A percentile compares a stretch with the other conserved stretches of the same genome.
Evolutionary conservation across 1,140 invertebrate species (phyloP).

Genomic region (Frieseomelitta varia): DNA sequence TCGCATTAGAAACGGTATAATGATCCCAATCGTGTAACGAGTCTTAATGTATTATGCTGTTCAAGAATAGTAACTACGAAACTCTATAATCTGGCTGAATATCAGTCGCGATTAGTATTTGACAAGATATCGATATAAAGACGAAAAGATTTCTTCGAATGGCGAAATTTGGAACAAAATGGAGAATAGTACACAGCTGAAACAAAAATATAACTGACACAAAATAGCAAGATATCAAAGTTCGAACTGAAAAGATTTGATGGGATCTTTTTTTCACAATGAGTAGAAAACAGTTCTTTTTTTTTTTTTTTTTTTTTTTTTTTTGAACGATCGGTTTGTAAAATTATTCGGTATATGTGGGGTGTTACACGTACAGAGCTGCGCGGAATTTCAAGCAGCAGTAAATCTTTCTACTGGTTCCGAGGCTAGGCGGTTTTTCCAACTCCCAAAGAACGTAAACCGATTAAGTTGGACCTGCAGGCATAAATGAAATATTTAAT

Average conservation of each 20-base stretch:
- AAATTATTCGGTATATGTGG: conserved; percentile 11
- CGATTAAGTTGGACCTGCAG: conserved; percentile 51
- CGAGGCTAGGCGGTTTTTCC: conserved; percentile 42
- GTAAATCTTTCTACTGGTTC: conserved; percentile 45
- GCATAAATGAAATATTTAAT: conserved; percentile 54
- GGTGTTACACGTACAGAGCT: conserved; percentile 11
- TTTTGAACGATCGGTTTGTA: conserved; percentile 1
- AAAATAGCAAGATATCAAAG: neutral
- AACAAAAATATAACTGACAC: neutral
- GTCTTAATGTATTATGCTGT: conserved; percentile 28
- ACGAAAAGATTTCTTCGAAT: neutral
- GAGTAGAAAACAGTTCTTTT: neutral
- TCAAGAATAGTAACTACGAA: conserved; percentile 50
- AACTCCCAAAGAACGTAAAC: conserved; percentile 50
- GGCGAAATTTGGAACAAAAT: neutral
- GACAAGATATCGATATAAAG: neutral
- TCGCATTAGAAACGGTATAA: conserved; percentile 27
- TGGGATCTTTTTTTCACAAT: neutral
- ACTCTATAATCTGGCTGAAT: conserved; percentile 66
- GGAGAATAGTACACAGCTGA: neutral
- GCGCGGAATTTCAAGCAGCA: conserved; percentile 33
- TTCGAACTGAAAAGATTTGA: too few species aligned
- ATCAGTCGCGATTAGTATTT: conserved; percentile 59
- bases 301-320: too few species aligned
- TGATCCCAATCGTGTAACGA: conserved; percentile 8